Percentiles rank a stretch among this genome's conserved stretches.
Evolutionary conservation across 2,888 invertebrate species (phyloP).

Genomic region (Lasius fuliginosus): DNA sequence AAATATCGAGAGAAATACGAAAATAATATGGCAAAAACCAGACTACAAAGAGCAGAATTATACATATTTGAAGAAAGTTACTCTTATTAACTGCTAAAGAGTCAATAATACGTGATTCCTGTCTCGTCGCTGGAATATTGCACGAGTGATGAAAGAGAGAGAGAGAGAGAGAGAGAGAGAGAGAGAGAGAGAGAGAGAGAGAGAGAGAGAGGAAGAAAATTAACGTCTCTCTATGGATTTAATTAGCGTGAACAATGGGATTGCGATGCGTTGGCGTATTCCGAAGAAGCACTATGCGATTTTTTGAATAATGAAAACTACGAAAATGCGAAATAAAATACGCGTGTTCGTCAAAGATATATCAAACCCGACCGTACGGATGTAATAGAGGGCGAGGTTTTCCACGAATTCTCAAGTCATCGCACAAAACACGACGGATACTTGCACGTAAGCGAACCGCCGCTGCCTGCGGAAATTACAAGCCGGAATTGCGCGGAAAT

Average conservation of each 20-base stretch:
- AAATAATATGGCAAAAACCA: not conserved
- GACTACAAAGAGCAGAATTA: not conserved
- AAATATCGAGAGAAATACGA: not conserved
- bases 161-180: not conserved
- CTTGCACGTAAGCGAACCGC: slow-evolving; percentile 20
- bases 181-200: not conserved
- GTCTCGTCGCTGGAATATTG: not conserved
- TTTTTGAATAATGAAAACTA: not conserved
- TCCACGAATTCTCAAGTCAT: slow-evolving; percentile 32
- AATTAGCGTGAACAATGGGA: not conserved
- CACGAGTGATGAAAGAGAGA: not conserved
- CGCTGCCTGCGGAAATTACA: slow-evolving; percentile 59
- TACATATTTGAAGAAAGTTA: slow-evolving; percentile 16
- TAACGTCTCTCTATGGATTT: not conserved
- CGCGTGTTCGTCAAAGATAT: not conserved
- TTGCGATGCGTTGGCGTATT: not conserved
- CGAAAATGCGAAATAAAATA: not conserved
- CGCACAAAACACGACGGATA: slow-evolving; percentile 8
- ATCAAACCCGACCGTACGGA: not conserved
- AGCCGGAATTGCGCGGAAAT: slow-evolving; percentile 55
- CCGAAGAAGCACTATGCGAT: not conserved
- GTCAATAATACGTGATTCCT: slow-evolving; percentile 7
- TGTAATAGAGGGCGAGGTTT: slow-evolving; percentile 21
- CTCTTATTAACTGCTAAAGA: not conserved
- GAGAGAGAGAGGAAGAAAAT: not conserved